Conservation (phyloP, 2,797 vertebrate species). For the Hipposideros larvatus region DNA sequence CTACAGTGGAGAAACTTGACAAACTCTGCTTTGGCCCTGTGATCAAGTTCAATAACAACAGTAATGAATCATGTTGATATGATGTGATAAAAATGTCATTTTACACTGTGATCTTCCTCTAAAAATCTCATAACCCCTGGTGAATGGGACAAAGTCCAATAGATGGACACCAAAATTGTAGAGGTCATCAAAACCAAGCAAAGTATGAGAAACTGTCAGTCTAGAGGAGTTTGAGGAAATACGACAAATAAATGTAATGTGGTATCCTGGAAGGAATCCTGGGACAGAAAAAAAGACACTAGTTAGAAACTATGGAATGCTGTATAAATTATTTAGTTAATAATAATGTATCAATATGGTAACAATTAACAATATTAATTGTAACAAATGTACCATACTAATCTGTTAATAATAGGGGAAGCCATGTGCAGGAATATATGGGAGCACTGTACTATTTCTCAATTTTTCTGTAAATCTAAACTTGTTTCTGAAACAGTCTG, state of each 20-base stretch:
- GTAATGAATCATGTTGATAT: not conserved
- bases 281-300: not conserved
- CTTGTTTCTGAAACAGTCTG: not conserved
- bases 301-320: not conserved
- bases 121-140: not conserved
- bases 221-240: not conserved
- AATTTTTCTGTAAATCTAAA: constrained; percentile 34
- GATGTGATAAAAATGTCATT: not conserved
- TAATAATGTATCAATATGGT: not conserved
- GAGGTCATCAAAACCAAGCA: not conserved
- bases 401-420: not conserved
- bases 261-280: not conserved
- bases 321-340: not conserved
- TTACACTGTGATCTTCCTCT: not conserved
- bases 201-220: not conserved
- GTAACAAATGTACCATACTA: not conserved
- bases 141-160: not conserved
- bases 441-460: not conserved
- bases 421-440: not conserved
- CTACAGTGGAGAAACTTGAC: not conserved
- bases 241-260: not conserved
- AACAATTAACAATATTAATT: not conserved
- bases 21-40: not conserved
- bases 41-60: not conserved
- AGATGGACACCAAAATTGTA: not conserved